Conservation (phyloP, 2,888 invertebrate genomes). For the Metellina segmentata region DNA sequence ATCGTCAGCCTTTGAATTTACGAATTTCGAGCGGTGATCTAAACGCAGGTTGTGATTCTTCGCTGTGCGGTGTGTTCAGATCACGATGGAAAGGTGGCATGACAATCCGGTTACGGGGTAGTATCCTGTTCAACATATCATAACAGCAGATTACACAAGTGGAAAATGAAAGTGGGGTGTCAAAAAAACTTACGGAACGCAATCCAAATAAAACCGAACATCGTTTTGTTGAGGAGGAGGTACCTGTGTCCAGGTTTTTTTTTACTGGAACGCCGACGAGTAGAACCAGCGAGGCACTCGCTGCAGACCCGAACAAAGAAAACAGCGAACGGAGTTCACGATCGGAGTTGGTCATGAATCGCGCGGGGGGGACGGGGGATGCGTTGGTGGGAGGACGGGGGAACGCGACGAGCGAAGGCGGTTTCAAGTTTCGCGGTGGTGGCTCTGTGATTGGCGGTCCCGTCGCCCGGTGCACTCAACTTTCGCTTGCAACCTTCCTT, state of each 20-base stretch:
- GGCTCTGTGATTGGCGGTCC: constrained; percentile 70
- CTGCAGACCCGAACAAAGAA: constrained; percentile 44
- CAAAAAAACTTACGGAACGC: not conserved
- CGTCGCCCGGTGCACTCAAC: constrained; percentile 18
- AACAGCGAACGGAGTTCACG: constrained; percentile 10
- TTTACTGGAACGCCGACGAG: not conserved
- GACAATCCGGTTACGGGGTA: not conserved
- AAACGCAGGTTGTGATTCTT: not conserved
- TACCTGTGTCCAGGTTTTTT: not conserved
- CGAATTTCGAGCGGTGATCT: not conserved
- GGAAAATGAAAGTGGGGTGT: not conserved
- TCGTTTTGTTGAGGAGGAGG: not conserved
- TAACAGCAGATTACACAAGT: not conserved
- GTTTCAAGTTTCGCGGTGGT: constrained; percentile 71
- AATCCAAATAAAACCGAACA: not conserved
- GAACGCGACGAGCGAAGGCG: constrained; percentile 33
- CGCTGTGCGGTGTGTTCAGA: not conserved
- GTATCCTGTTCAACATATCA: not conserved
- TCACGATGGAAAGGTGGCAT: not conserved
- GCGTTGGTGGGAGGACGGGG: constrained; percentile 40
- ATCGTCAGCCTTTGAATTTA: no score
- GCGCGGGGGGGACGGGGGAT: constrained; percentile 19
- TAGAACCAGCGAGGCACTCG: not conserved
- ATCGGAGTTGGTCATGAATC: constrained; percentile 11
- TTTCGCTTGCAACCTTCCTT: not conserved